phyloP scores from a whole-genome alignment of 1,140 invertebrate genomes.

The Sitodiplosis mosellana region DNA sequence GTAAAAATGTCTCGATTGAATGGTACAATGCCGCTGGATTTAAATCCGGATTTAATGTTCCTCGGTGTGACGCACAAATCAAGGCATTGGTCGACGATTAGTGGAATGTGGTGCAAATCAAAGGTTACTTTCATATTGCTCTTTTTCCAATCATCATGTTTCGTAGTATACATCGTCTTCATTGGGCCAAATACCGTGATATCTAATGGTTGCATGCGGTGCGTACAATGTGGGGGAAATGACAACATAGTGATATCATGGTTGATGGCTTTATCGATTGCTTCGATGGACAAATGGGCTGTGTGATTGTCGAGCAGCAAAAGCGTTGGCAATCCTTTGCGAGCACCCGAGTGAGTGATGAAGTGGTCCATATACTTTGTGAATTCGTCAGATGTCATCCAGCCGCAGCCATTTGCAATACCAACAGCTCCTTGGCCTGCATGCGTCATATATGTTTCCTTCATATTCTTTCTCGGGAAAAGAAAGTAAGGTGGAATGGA shows the following conservation, averaged over 20 bases:
- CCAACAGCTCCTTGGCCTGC: constrained; percentile 19
- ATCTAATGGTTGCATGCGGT: constrained; percentile 30
- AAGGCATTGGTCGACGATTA: neutral
- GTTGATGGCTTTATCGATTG: constrained; percentile 10
- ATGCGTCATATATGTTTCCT: constrained; percentile 11
- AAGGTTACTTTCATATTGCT: constrained; percentile 18
- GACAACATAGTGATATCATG: constrained; percentile 23
- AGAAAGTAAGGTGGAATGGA: constrained; percentile 19
- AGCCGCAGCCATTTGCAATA: constrained; percentile 14
- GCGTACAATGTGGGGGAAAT: constrained; percentile 27
- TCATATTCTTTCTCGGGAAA: constrained; percentile 22
- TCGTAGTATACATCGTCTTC: constrained; percentile 19
- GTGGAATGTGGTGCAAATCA: neutral
- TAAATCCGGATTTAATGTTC: neutral
- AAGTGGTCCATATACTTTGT: constrained; percentile 24
- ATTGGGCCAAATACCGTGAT: constrained; percentile 25
- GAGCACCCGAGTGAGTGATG: constrained; percentile 12
- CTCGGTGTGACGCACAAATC: neutral
- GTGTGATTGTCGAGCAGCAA: constrained; percentile 24
- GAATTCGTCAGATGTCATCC: constrained; percentile 17
- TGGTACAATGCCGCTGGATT: neutral
- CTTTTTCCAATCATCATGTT: constrained; percentile 18
- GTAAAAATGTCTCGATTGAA: neutral
- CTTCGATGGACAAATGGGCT: constrained; percentile 22
- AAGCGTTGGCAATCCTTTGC: constrained; percentile 12